These are phyloP conservation scores for Daboia siamensis DNA, from an alignment of 2,113 vertebrate genomes.

Conservation along the genomic window DNA sequence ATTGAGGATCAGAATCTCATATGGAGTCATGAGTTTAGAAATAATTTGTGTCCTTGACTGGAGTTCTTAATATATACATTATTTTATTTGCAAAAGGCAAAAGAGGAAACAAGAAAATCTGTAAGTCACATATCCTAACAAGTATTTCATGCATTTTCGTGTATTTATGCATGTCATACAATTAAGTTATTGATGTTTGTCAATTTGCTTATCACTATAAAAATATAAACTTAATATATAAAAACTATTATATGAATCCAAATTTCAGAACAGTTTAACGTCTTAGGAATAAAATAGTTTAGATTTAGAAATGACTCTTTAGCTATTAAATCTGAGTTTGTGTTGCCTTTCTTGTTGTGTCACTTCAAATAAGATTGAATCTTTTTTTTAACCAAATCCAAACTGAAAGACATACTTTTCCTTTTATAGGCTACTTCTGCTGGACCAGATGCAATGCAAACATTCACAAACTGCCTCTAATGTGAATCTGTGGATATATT, in stretches of 20 bases:
- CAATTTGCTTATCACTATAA: background rate
- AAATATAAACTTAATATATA: background rate
- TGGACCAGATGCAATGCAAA: background rate
- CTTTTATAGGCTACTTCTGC: background rate
- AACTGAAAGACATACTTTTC: conserved; percentile 8
- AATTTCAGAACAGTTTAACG: background rate
- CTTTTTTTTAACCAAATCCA: background rate
- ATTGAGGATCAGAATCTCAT: no score
- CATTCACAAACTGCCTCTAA: background rate
- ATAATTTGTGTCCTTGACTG: background rate
- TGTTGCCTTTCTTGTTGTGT: background rate
- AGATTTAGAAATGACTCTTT: background rate
- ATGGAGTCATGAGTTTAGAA: background rate
- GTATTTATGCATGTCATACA: background rate
- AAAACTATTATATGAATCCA: background rate
- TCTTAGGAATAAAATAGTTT: background rate
- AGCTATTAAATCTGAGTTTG: background rate
- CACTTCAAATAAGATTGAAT: background rate
- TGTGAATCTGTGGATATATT: background rate
- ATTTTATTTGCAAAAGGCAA: background rate
- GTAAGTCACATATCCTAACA: background rate
- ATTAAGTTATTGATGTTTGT: background rate
- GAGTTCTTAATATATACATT: background rate
- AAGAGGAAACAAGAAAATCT: background rate
- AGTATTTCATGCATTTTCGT: background rate